These are phyloP conservation scores for Hippocampus barbouri DNA, from an alignment of 2,113 vertebrate species.

Conservation along the genomic window DNA sequence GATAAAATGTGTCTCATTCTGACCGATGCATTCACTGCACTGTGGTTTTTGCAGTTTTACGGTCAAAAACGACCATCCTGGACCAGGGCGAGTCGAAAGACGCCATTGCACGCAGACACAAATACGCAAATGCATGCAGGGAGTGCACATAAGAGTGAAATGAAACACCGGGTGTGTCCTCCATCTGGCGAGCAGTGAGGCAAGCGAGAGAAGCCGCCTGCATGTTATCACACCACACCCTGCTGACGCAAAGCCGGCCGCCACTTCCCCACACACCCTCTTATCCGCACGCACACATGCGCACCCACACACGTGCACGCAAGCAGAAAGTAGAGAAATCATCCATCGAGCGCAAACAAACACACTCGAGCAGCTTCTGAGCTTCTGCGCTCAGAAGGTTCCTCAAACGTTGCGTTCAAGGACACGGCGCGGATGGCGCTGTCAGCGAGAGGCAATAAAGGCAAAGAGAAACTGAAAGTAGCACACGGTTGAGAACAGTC, in stretches of 20 bases:
- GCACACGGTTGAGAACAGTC: not conserved
- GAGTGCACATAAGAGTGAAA: constrained; percentile 2
- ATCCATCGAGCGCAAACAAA: not conserved
- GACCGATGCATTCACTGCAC: not conserved
- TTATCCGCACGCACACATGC: constrained; percentile 31
- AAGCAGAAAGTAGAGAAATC: constrained; percentile 12
- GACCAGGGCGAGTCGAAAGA: not conserved
- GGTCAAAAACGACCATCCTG: not conserved
- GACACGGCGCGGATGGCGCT: not conserved
- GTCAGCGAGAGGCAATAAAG: not conserved
- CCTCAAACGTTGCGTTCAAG: not conserved
- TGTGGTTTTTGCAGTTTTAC: not conserved
- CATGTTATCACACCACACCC: constrained; percentile 67
- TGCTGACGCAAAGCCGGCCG: constrained; percentile 50
- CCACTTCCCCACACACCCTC: constrained; percentile 50
- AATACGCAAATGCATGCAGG: not conserved
- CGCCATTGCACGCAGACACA: constrained; percentile 1
- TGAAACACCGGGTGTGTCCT: constrained; percentile 54
- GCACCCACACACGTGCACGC: constrained; percentile 20
- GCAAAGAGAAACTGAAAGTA: not conserved
- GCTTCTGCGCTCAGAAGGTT: constrained; percentile 2
- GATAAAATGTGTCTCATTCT: not conserved
- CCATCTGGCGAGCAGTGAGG: constrained; percentile 45
- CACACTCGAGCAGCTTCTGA: not conserved
- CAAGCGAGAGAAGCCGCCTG: constrained; percentile 24